Conservation (phyloP, 1,140 invertebrate species). For the Arctopsyche grandis region DNA sequence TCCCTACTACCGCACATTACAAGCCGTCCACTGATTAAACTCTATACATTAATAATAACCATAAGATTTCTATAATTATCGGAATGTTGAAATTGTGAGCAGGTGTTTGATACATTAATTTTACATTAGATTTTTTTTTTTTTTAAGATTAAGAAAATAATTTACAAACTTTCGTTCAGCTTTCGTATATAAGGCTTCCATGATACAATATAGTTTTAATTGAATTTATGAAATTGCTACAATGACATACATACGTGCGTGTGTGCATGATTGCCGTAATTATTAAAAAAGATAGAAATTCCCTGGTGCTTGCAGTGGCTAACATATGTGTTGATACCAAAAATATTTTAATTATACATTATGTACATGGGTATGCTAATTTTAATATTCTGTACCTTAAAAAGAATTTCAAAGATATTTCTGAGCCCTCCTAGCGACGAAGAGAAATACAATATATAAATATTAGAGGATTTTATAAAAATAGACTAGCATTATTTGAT, state of each 20-base stretch:
- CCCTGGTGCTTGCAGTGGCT: conserved; percentile 49
- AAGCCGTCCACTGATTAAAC: not conserved
- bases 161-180: conserved; percentile 35
- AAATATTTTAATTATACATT: conserved; percentile 35
- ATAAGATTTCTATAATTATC: conserved; percentile 48
- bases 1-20: not conserved
- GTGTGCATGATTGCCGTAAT: conserved; percentile 44
- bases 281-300: conserved; percentile 48
- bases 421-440: too few species aligned
- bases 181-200: conserved; percentile 50
- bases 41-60: conserved; percentile 37
- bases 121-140: conserved; percentile 25
- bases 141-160: conserved; percentile 39
- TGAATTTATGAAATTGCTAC: conserved; percentile 47
- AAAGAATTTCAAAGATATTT: too few species aligned
- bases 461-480: too few species aligned
- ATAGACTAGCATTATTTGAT: too few species aligned
- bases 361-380: conserved; percentile 11
- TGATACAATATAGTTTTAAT: conserved; percentile 47
- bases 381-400: too few species aligned
- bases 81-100: conserved; percentile 53
- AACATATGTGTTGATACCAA: conserved; percentile 45
- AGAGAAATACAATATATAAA: too few species aligned
- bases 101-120: conserved; percentile 14
- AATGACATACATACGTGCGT: conserved; percentile 46